phyloP scores from a whole-genome alignment of 1,140 invertebrate genomes.

The Drosophila punjabiensis region DNA sequence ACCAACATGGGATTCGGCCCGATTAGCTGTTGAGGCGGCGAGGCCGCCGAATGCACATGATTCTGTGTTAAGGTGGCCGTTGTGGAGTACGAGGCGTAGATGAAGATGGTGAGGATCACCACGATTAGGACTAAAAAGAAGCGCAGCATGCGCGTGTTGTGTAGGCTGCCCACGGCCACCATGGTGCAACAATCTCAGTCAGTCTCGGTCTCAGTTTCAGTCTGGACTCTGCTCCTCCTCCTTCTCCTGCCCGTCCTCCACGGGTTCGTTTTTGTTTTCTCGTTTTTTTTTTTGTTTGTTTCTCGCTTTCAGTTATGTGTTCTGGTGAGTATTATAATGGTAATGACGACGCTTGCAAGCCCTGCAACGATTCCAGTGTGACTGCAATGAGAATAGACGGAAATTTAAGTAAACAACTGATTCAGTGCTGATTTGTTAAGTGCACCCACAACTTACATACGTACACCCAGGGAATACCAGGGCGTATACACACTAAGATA shows the following conservation, averaged over 20 bases:
- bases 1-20: conserved; percentile 11
- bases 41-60: conserved; percentile 52
- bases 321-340: conserved; percentile 17
- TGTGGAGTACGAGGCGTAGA: conserved; percentile 83
- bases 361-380: conserved; percentile 28
- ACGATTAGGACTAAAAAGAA: conserved; percentile 78
- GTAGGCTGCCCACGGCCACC: conserved; percentile 67
- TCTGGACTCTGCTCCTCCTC: conserved; percentile 18
- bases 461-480: not conserved
- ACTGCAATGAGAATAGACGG: conserved; percentile 52
- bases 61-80: conserved; percentile 65
- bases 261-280: conserved; percentile 26
- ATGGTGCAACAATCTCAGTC: conserved; percentile 36
- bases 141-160: conserved; percentile 81
- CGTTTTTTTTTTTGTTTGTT: not conserved
- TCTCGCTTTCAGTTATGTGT: not conserved
- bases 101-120: conserved; percentile 82
- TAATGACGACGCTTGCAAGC: conserved; percentile 17
- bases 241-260: not conserved
- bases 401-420: conserved; percentile 40
- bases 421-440: conserved; percentile 51
- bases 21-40: conserved; percentile 46
- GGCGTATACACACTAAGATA: not conserved
- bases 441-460: conserved; percentile 6
- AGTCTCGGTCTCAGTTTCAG: conserved; percentile 31